A percentile compares a stretch with the other conserved stretches of the same genome.
Evolutionary conservation across 64 coral and sea anemone species (phyloP).

Genomic region (Pocillopora verrucosa): DNA sequence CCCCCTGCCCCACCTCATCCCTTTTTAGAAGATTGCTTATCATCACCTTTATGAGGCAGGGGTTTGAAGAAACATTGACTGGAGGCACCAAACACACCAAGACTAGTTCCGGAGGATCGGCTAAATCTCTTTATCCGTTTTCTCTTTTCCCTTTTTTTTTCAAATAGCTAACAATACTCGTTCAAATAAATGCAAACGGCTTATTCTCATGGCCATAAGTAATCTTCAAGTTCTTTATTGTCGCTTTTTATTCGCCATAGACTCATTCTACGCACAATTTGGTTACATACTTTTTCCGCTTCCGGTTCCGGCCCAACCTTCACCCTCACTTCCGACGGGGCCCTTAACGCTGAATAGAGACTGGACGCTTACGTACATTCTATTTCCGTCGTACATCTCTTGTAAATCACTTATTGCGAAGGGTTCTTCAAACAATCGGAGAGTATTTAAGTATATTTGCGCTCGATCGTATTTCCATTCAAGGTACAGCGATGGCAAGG

Average conservation of each 20-base stretch:
- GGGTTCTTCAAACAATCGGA: no score
- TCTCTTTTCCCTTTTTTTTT: no score
- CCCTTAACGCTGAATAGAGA: background rate
- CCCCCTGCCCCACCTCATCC: no score
- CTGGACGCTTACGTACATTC: background rate
- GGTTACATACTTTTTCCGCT: background rate
- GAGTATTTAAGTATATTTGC: background rate
- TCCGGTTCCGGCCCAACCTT: background rate
- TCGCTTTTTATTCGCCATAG: background rate
- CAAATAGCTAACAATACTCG: no score
- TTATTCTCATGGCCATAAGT: no score
- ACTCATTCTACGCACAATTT: background rate
- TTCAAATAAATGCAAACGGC: no score
- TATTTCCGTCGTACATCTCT: background rate
- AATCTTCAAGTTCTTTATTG: background rate
- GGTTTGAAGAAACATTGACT: no score
- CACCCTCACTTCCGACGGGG: background rate
- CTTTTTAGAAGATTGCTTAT: no score
- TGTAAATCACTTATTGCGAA: background rate
- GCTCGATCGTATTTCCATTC: background rate
- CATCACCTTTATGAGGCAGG: no score
- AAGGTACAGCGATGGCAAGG: conserved; percentile 45
- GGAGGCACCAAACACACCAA: no score
- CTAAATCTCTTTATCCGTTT: no score
- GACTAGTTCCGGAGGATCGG: no score